phyloP scores from a whole-genome alignment of 1,140 invertebrate species.

The Platorchestia sp. region DNA sequence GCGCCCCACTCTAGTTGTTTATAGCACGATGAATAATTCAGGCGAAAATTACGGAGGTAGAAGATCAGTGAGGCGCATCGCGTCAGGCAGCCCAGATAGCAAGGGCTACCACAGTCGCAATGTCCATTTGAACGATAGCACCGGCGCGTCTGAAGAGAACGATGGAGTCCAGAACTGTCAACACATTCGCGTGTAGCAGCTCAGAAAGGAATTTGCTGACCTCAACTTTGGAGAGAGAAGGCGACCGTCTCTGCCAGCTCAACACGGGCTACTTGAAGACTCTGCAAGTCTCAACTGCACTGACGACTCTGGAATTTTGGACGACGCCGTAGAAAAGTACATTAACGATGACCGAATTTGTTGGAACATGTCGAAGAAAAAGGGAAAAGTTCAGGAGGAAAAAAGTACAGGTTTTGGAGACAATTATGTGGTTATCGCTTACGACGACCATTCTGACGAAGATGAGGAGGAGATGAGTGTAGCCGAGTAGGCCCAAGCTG shows the following conservation, averaged over 20 bases:
- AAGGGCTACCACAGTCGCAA: not conserved
- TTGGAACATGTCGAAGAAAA: not conserved
- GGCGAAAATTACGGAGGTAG: not conserved
- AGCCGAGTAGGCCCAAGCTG: not conserved
- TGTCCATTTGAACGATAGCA: not conserved
- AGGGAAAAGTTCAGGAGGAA: not conserved
- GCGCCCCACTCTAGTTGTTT: not conserved
- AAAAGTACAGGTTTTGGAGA: not conserved
- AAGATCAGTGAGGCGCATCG: constrained; percentile 1
- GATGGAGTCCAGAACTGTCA: not conserved
- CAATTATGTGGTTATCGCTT: not conserved
- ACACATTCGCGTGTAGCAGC: not conserved
- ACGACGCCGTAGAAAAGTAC: not conserved
- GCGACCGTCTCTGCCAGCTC: not conserved
- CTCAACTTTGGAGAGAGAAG: not conserved
- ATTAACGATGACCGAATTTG: not conserved
- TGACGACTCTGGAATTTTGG: not conserved
- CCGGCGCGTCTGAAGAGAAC: not conserved
- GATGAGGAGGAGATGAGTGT: not conserved
- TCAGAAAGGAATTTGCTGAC: not conserved
- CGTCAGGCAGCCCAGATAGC: not conserved
- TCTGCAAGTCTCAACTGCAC: not conserved
- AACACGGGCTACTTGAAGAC: not conserved
- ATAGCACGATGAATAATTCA: constrained; percentile 28
- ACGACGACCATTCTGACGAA: not conserved